phyloP scores from a whole-genome alignment of 64 coral and sea anemone species.

The Montipora efflorescens region DNA sequence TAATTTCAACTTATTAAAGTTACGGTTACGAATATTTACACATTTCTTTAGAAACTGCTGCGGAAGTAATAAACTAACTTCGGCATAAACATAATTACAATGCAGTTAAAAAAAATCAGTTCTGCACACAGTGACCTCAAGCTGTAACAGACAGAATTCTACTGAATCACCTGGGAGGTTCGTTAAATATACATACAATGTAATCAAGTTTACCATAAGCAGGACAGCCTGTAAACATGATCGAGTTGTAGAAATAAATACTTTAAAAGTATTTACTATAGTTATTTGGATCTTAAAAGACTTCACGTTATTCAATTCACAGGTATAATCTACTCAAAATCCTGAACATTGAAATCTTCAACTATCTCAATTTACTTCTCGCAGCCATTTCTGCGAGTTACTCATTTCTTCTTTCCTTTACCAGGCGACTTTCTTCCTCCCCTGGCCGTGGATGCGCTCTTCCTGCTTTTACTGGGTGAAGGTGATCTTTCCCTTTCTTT shows the following conservation, averaged over 20 bases:
- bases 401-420: conserved; percentile 91
- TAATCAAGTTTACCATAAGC: background rate
- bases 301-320: no score
- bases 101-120: no score
- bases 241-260: background rate
- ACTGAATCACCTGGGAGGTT: background rate
- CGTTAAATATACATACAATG: background rate
- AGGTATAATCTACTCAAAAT: no score
- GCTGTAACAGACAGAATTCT: background rate
- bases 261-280: no score
- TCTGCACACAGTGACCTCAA: background rate
- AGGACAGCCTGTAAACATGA: background rate
- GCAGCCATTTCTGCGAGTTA: background rate
- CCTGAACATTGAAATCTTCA: background rate
- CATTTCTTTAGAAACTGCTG: no score
- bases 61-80: no score
- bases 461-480: conserved; percentile 84
- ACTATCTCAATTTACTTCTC: background rate
- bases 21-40: no score
- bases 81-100: no score
- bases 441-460: conserved; percentile 85
- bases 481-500: conserved; percentile 91
- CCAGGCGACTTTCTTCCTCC: conserved; percentile 80
- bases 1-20: no score
- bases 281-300: no score